phyloP scores from a whole-genome alignment of 2,888 invertebrate genomes.

The Phengaris alcon region DNA sequence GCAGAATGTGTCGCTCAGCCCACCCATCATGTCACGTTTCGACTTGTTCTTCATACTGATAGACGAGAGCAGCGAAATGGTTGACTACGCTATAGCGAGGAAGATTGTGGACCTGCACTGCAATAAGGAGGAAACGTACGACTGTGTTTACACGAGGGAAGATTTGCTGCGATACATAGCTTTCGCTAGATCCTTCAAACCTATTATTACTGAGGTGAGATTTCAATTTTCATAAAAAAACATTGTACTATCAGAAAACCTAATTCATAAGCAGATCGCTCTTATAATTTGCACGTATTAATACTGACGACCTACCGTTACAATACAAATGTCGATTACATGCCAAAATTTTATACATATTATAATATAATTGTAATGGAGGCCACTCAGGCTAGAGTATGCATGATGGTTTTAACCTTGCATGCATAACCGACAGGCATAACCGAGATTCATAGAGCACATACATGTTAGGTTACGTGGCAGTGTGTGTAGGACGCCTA shows the following conservation, averaged over 20 bases:
- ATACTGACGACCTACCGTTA: too few relatives aligned
- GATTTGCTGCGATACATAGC: slow-evolving; percentile 97
- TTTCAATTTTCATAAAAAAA: too few relatives aligned
- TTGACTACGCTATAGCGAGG: slow-evolving; percentile 97
- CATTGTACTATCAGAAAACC: too few relatives aligned
- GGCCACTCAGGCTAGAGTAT: neutral
- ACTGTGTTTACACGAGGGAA: slow-evolving; percentile 90
- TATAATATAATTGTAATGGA: too few relatives aligned
- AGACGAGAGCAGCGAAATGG: slow-evolving; percentile 92
- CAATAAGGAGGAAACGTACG: slow-evolving; percentile 87
- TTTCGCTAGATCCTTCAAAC: slow-evolving; percentile 97
- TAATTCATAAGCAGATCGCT: too few relatives aligned
- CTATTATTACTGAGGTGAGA: slow-evolving; percentile 86
- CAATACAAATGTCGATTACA: too few relatives aligned
- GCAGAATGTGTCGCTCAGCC: slow-evolving; percentile 94
- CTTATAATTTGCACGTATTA: too few relatives aligned
- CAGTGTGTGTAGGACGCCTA: too few relatives aligned
- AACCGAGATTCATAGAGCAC: too few relatives aligned
- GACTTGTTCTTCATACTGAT: slow-evolving; percentile 99
- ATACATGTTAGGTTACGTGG: too few relatives aligned
- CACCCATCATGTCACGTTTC: slow-evolving; percentile 99
- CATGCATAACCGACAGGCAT: too few relatives aligned
- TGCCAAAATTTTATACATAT: too few relatives aligned
- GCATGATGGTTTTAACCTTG: neutral
- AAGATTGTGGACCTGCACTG: slow-evolving; percentile 97